Percentiles rank a stretch among this genome's conserved stretches.
Conservation (phyloP, 1,140 invertebrate genomes). For the Drosophila prosaltans region DNA sequence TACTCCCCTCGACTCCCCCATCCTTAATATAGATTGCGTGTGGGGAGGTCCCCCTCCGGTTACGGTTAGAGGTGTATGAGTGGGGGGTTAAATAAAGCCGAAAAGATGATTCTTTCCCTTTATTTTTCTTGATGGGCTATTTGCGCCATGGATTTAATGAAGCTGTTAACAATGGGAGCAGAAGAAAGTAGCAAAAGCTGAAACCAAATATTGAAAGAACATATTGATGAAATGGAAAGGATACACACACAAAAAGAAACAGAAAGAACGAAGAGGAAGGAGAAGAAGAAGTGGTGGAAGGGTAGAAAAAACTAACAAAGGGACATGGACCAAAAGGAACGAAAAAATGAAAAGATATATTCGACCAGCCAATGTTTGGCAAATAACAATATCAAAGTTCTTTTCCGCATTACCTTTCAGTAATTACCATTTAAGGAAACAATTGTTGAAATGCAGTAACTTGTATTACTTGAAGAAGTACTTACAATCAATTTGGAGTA, state of each 20-base stretch:
- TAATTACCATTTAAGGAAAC: background rate
- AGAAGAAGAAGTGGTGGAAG: background rate
- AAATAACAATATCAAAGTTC: background rate
- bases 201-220: conserved; percentile 21
- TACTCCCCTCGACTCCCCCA: background rate
- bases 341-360: background rate
- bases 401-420: background rate
- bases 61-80: background rate
- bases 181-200: conserved; percentile 12
- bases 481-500: no score
- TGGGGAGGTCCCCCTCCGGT: background rate
- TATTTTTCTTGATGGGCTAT: conserved; percentile 36
- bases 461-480: no score
- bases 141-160: conserved; percentile 50
- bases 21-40: background rate
- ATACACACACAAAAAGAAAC: background rate
- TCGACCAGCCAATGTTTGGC: background rate
- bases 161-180: conserved; percentile 58
- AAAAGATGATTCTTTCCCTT: conserved; percentile 14
- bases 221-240: conserved; percentile 15
- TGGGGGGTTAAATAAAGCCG: background rate
- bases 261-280: background rate
- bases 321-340: background rate
- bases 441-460: background rate
- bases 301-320: background rate